Base-by-base conservation (phyloP, 2,113 vertebrate genomes). In the Syngnathus typhle region DNA sequence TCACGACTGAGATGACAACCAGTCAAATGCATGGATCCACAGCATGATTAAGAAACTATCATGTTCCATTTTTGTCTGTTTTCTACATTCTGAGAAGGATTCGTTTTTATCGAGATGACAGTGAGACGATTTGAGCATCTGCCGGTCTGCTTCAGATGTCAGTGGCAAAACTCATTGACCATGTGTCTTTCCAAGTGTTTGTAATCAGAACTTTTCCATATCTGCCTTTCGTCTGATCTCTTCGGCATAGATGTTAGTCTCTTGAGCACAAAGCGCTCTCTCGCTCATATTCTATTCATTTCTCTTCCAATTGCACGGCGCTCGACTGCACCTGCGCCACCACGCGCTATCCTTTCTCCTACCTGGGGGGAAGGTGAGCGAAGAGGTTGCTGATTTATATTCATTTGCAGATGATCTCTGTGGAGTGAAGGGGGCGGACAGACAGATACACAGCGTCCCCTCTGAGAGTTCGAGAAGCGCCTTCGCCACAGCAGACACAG, bases 361-460 rank as follows among this genome's bases (percentile, higher is more conserved):
- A 86, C 88, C 87, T 86, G 74, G 88, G 81, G 86, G 87, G 81
- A 87, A 84, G 87, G 83, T 88, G 87, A 88, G 81, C 32, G 60
- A 55, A 61, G 68, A 73, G 58, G 76, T 46, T 65, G 83, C 78
- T 85, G 83, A 82, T 87, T 89, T 85, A 82, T 85, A 91, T 90
- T 88, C 68, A 88, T 90, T 85, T 88, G 74, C 15, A 36, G 72
- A 39, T 19, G 55, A 84, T 90, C 87, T 85, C 83, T 54, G 39
- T 82, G 75, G 85, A 74, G 69, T 65, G 66, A 65, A 64, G 6
- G 36, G 39, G 41, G 19, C 52, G 44, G 69, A 63, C 54, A 49
- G 51, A 69, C 7, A 13, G 27, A 54, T n/a, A 68, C 65, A 32
- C 52, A 23, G 6, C 47, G 47, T 16, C 37, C 56, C 43, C 52